phyloP scores from a whole-genome alignment of 2,888 invertebrate genomes.

The Encarsia formosa region DNA sequence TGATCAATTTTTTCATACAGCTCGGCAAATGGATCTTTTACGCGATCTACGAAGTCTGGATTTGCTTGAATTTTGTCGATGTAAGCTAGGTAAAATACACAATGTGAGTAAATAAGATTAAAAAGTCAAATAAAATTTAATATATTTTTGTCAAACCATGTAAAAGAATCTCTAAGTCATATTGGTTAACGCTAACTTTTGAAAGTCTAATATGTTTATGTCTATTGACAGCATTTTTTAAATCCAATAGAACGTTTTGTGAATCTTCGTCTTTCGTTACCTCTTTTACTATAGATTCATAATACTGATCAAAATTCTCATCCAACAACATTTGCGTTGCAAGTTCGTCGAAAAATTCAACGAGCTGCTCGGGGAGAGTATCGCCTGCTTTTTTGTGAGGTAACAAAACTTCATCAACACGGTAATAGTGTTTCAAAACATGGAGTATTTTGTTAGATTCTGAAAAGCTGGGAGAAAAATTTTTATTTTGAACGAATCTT shows the following conservation, averaged over 20 bases:
- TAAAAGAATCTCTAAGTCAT: slow-evolving; percentile 10
- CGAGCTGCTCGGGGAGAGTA: slow-evolving; percentile 34
- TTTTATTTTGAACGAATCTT: not conserved
- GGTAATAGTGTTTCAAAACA: slow-evolving; percentile 43
- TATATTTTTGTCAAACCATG: slow-evolving; percentile 8
- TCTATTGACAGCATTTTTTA: too few relatives aligned
- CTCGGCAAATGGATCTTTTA: slow-evolving; percentile 41
- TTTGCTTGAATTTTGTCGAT: slow-evolving; percentile 34
- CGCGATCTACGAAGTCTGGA: slow-evolving; percentile 29
- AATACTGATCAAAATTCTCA: slow-evolving; percentile 6
- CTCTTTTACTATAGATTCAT: too few relatives aligned
- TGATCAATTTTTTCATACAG: slow-evolving; percentile 30
- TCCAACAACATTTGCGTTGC: slow-evolving; percentile 6
- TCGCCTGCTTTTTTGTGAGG: slow-evolving; percentile 46
- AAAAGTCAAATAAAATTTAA: slow-evolving; percentile 12
- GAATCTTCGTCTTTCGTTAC: slow-evolving; percentile 7
- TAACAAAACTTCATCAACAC: slow-evolving; percentile 45
- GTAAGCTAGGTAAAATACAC: slow-evolving; percentile 31
- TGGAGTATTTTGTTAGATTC: slow-evolving; percentile 10
- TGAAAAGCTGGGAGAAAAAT: slow-evolving; percentile 7
- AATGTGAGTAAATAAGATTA: not conserved
- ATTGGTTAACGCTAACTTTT: too few relatives aligned
- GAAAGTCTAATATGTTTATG: too few relatives aligned
- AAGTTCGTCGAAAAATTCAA: slow-evolving; percentile 14
- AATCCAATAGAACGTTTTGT: too few relatives aligned